These are phyloP conservation scores for Wasmannia auropunctata DNA, from an alignment of 1,140 invertebrate genomes.

Conservation along the genomic window DNA sequence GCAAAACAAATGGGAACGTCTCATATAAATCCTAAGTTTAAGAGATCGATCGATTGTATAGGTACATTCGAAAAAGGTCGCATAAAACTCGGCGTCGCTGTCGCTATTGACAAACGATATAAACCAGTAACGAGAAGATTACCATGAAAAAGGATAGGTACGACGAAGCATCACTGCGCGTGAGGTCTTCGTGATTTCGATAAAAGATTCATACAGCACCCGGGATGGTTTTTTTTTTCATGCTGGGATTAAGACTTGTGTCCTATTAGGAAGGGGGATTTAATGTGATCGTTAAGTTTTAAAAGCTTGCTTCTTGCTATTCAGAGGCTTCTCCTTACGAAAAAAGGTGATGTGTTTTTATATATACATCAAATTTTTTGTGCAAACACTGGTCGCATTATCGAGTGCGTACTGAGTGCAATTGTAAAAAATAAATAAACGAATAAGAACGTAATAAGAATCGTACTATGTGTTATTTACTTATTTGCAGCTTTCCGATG, in stretches of 20 bases:
- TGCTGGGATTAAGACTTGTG: slow-evolving; percentile 3
- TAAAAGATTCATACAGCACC: slow-evolving; percentile 34
- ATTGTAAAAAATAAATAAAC: background rate
- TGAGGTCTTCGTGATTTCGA: slow-evolving; percentile 29
- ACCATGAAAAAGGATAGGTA: background rate
- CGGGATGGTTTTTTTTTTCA: background rate
- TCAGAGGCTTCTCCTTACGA: background rate
- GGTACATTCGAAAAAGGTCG: slow-evolving; percentile 4
- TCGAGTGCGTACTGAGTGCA: background rate
- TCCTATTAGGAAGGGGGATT: background rate
- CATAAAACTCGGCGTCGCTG: background rate
- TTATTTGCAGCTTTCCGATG: background rate
- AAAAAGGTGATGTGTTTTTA: background rate
- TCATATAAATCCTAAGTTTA: slow-evolving; percentile 39
- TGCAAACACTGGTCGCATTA: background rate
- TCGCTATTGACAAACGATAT: background rate
- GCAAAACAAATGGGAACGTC: slow-evolving; percentile 45
- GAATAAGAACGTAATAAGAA: background rate
- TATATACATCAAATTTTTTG: background rate
- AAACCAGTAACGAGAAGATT: background rate
- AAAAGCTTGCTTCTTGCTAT: background rate
- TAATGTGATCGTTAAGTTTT: background rate
- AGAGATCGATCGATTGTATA: background rate
- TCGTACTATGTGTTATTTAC: background rate
- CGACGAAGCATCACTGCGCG: background rate